Evolutionary conservation across 2,797 vertebrate species (phyloP).

Genomic region (Mycteria americana): DNA sequence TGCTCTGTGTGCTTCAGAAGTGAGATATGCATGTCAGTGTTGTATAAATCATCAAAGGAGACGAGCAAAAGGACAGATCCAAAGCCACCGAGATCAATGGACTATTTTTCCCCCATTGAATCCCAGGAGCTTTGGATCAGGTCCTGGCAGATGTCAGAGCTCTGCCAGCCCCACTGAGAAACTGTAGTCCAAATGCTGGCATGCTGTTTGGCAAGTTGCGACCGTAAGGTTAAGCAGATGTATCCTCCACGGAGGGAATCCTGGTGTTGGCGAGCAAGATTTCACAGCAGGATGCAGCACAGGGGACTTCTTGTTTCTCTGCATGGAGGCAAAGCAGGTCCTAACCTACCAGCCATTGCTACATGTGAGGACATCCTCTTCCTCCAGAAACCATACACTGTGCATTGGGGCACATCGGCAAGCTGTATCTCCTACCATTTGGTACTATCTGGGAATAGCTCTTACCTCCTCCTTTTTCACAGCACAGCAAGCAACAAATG

Average conservation of each 20-base stretch:
- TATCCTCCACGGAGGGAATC: neutral
- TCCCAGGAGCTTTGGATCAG: constrained; percentile 18
- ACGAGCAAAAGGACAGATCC: neutral
- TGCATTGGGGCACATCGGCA: neutral
- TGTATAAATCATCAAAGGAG: constrained; percentile 57
- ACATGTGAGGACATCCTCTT: neutral
- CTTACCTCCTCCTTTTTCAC: neutral
- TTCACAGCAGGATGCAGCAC: neutral
- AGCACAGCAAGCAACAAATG: neutral
- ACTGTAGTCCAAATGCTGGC: neutral
- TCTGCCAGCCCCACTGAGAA: neutral
- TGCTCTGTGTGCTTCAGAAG: neutral
- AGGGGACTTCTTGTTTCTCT: neutral
- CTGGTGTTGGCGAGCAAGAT: neutral
- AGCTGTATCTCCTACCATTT: neutral
- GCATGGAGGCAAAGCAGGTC: neutral
- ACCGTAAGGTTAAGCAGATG: neutral
- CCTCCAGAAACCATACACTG: neutral
- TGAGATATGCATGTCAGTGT: neutral
- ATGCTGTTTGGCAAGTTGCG: neutral
- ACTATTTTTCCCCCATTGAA: neutral
- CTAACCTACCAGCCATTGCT: neutral
- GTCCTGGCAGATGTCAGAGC: neutral
- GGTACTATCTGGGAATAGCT: neutral
- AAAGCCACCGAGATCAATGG: constrained; percentile 10